Evolutionary conservation across 2,113 vertebrate species (phyloP), one percentile per base, ranked within the genome.

Genomic region (Spea multiplicata): DNA sequence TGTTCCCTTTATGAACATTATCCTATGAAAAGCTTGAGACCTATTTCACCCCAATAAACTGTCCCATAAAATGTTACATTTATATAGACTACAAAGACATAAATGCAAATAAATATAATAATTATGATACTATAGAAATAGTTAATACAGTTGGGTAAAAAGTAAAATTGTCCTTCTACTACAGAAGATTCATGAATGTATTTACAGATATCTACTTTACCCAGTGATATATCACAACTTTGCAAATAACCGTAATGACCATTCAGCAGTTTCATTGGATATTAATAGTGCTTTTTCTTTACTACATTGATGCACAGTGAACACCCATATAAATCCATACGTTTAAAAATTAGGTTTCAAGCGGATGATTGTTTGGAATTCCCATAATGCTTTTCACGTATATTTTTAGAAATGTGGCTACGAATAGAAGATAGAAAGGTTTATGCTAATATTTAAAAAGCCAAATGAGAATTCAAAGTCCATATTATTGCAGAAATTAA

Each of bases 401-500:
- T 47, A 16, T 3, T 47, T 74, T 62, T 62, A 30, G 6, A 4
- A 13, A 44, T 66, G 16, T 53, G 66, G 65, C 17, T 66, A 5
- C 44, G 9, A 68, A 44, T 44, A n/a, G 44, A 45, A 70, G 4
- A n/a, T 48, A 57, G 17, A 68, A 64, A 44, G 4, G 5, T 71
- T 52, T 53, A 78, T 78, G 69, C 9, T 78, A 52, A 71, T 65
- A 71, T 65, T 64, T 78, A 65, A 49, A 64, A 45, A 78, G 17
- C 76, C 30, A 65, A 71, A 62, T 52, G 57, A 17, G 48, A 78
- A 71, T 64, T 46, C 13, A 64, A 44, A 62, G 48, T 50, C 55
- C 64, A 64, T 64, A 78, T 73, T 66, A 78, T 65, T 71, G 68
- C 68, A 64, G 49, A 72, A 78, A 66, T 71, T 52, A 13, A 71